Evolutionary conservation across 2,113 vertebrate genomes (phyloP), one percentile per base, ranked within the genome.

Genomic region (Carassius auratus): DNA sequence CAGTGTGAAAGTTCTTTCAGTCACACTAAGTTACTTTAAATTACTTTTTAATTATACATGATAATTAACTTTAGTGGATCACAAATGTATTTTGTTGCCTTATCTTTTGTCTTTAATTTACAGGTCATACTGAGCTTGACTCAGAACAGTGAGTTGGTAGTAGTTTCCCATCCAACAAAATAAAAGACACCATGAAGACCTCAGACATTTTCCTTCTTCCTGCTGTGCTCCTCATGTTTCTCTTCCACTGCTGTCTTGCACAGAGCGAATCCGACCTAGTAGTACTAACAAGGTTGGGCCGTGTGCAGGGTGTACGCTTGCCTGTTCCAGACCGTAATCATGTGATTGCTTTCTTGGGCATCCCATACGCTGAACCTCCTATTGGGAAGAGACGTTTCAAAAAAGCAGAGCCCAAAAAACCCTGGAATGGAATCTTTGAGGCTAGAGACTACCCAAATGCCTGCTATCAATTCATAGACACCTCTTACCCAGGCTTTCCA

Each of bases 391-490:
- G 91, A 5, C 95, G 97, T 1, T 98, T 98, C 91, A 95, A 92
- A 38, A 95, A 87, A 5, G 92, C 97, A 0, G 96, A 96, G 26
- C 93, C 96, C 62, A 95, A 96, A 59, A 88, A 85, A 15, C 86
- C 92, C 0, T 98, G 97, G 97, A 14, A 89, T 0, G 95, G 93
- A 1, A 82, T 96, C 1, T 87, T 94, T 1, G 94, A 97, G 0
- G 96, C 96, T 45, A 91, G 81, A 0, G 23, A 90, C 33, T 97
- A 96, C 89, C 95, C 93, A 13, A 95, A 92, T 2, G 95, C 96
- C 84, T 98, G 97, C 88, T 96, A 91, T 92, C 97, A 98, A 83
- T 93, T 87, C 0, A 95, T 97, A 86, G 97, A 98, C 91, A 96
- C 90, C 5, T 89, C 93, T 1, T 97, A 91, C 90, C 97, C 97